A percentile compares a stretch with the other conserved stretches of the same genome.
Conservation (phyloP, 2,797 vertebrate species). For the Hapalemur alaotrensis region DNA sequence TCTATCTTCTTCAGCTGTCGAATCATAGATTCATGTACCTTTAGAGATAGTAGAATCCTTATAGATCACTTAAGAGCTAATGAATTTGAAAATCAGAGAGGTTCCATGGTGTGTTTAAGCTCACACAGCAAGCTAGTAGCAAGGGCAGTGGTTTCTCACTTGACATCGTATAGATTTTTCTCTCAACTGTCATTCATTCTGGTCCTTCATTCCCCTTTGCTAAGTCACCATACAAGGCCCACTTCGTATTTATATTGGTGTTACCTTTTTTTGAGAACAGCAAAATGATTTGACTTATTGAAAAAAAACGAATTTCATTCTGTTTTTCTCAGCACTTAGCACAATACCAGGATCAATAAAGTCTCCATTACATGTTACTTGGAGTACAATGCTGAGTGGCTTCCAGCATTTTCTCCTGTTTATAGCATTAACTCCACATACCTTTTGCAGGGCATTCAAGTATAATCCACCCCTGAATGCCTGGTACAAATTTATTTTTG, state of each 20-base stretch:
- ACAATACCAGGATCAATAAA: background rate
- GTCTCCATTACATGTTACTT: background rate
- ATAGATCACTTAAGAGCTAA: background rate
- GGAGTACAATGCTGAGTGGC: background rate
- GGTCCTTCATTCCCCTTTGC: background rate
- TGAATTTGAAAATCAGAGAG: background rate
- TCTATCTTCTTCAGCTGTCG: background rate
- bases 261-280: constrained; percentile 3
- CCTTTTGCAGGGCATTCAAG: background rate
- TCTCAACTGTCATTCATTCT: background rate
- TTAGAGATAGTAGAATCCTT: background rate
- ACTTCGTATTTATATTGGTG: background rate
- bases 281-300: background rate
- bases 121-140: background rate
- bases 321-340: background rate
- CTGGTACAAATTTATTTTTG: background rate
- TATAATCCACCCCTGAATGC: background rate
- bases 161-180: background rate
- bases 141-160: background rate
- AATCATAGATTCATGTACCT: background rate
- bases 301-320: background rate
- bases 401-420: background rate
- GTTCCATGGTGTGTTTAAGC: background rate
- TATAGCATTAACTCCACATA: background rate
- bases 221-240: background rate